A percentile compares a stretch with the other conserved stretches of the same genome.
Evolutionary conservation across 2,797 vertebrate genomes (phyloP).

Genomic region (Numenius phaeopus): DNA sequence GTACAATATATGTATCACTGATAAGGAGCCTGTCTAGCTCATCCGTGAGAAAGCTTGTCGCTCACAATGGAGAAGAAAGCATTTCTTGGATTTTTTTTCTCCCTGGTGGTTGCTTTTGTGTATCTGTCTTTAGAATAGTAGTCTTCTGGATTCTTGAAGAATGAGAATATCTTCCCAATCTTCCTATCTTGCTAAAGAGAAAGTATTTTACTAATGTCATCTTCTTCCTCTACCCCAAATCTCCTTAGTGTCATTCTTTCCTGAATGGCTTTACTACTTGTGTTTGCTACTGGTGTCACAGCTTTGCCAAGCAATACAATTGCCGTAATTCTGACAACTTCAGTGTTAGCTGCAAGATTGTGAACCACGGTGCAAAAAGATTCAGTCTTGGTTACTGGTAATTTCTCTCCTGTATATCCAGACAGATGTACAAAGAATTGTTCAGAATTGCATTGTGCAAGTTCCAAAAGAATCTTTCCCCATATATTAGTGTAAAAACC

Average conservation of each 20-base stretch:
- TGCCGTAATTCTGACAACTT: neutral
- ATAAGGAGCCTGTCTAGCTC: neutral
- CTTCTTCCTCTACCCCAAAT: neutral
- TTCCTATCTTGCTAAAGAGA: neutral
- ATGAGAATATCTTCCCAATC: neutral
- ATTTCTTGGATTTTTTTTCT: slow-evolving; percentile 11
- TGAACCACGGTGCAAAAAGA: neutral
- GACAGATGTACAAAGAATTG: neutral
- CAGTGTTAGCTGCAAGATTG: neutral
- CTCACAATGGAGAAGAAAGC: neutral
- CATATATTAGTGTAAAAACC: neutral
- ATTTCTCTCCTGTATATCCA: neutral
- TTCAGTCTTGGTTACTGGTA: neutral
- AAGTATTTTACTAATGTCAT: neutral
- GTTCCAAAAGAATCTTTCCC: neutral
- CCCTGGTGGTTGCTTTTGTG: neutral
- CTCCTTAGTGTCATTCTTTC: neutral
- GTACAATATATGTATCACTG: neutral
- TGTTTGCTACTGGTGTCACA: neutral
- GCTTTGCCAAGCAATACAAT: neutral
- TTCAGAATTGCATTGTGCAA: neutral
- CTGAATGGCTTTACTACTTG: neutral
- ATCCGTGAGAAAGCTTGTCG: neutral
- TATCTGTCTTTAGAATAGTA: neutral
- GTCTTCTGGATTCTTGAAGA: neutral